Evolutionary conservation across 2,113 vertebrate genomes (phyloP).

Genomic region (Nannospalax galili): DNA sequence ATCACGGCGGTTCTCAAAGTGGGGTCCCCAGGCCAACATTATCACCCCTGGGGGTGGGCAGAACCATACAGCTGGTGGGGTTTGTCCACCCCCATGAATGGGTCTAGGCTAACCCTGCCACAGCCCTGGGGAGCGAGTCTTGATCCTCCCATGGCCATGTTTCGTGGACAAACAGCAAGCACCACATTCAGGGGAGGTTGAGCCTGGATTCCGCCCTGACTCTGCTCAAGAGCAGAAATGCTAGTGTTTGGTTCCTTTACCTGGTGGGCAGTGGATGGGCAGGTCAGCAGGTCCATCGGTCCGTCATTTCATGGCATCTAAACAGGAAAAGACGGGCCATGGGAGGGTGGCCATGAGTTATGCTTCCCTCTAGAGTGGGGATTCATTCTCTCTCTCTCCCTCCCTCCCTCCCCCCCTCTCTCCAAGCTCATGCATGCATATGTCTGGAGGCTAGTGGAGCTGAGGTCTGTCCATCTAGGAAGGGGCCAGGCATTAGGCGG

Average conservation of each 20-base stretch:
- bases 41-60: not conserved
- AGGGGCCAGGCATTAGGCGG: rapidly evolving
- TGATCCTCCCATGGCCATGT: not conserved
- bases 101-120: not conserved
- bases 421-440: too few species aligned
- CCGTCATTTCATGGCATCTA: too few species aligned
- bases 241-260: not conserved
- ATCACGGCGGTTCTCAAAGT: rapidly evolving
- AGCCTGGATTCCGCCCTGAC: not conserved
- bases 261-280: too few species aligned
- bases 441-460: too few species aligned
- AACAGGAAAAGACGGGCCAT: not conserved
- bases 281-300: too few species aligned
- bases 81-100: not conserved
- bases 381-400: too few species aligned
- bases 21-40: too few species aligned
- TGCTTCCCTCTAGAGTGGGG: too few species aligned
- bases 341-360: not conserved
- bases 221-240: not conserved
- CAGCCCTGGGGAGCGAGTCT: rapidly evolving
- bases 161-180: not conserved
- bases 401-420: too few species aligned
- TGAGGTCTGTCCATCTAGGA: too few species aligned
- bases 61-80: too few species aligned
- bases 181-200: not conserved